Base-by-base conservation (phyloP, 2,888 invertebrate genomes). In the Strigamia maritima region DNA sequence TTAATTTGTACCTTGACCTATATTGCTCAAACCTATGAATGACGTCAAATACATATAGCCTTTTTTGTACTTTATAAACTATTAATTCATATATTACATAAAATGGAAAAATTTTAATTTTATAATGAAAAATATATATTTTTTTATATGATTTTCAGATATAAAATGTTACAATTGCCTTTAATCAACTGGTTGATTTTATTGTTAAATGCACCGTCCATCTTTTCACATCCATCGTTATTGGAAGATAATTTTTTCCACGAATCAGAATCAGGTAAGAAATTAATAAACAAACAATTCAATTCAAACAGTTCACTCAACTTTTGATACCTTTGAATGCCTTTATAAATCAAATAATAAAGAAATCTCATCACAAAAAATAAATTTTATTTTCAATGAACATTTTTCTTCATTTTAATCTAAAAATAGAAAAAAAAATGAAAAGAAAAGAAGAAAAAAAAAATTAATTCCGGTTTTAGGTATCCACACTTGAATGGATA, bases 1-100 rank as follows among this genome's bases (percentile, higher is more conserved):
- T 70, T 70, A 70, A 70, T 70, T 70, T 70, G 70, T 70, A 70
- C 70, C 70, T 70, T 70, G 70, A 70, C 70, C 70, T 28, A 70
- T 70, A 70, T 70, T 70, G 70, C 70, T 26, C 70, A 70, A 70
- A 26, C 70, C 70, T 1, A 70, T 70, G 70, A 70, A 70, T 70
- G 70, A 70, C 70, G 70, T 70, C 70, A 70, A 70, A 70, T 70
- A 70, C 14, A 4, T 8, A 60, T 22, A 14, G n/a, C 70, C 70
- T 28, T 28, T 28, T 70, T 10, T 28, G 70, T 26, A 70, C n/a
- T 70, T 60, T n/a, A 65, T 65, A n/a, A 70, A 70, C 26, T 28
- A 70, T 70, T 26, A 70, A 70, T 70, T 70, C 12, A 1, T 8
- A 4, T 24, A 6, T 70, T 70, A 26, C 14, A 26, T 26, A 70